Evolutionary conservation across 2,113 vertebrate genomes (phyloP).

Genomic region (Dendrocopos noguchii): DNA sequence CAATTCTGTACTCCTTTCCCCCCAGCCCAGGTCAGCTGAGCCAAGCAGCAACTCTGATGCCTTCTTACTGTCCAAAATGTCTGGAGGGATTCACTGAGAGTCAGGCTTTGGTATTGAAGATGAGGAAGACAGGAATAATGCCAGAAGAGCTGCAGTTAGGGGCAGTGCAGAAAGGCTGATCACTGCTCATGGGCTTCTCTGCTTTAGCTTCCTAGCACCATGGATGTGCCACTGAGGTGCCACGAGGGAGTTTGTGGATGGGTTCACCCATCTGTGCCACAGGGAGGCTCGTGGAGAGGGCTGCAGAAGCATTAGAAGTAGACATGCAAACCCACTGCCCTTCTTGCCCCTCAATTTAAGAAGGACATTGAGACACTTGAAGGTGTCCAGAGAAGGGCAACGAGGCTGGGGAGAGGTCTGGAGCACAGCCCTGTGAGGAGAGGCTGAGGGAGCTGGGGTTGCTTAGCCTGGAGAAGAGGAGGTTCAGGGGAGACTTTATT

Average conservation of each 20-base stretch:
- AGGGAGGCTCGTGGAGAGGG: neutral
- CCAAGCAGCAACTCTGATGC: conserved; percentile 36
- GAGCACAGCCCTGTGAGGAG: no score
- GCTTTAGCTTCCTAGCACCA: neutral
- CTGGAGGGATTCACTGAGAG: conserved; percentile 50
- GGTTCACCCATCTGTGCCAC: neutral
- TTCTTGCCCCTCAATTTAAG: neutral
- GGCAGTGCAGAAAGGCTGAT: neutral
- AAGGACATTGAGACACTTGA: no score
- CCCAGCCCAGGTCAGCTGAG: neutral
- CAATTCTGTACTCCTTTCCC: conserved; percentile 44
- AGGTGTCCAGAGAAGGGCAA: no score
- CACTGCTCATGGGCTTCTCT: neutral
- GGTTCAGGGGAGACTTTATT: no score
- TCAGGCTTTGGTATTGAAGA: conserved; percentile 53
- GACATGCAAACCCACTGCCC: neutral
- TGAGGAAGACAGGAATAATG: neutral
- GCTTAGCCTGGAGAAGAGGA: no score
- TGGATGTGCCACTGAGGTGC: neutral
- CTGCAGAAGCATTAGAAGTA: neutral
- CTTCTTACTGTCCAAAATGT: conserved; percentile 46
- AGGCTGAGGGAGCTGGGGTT: no score
- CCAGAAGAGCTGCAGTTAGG: neutral
- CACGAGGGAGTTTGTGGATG: neutral
- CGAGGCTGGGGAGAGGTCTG: no score